These are phyloP conservation scores for Lerema accius DNA, from an alignment of 1,140 invertebrate species.

Conservation along the genomic window DNA sequence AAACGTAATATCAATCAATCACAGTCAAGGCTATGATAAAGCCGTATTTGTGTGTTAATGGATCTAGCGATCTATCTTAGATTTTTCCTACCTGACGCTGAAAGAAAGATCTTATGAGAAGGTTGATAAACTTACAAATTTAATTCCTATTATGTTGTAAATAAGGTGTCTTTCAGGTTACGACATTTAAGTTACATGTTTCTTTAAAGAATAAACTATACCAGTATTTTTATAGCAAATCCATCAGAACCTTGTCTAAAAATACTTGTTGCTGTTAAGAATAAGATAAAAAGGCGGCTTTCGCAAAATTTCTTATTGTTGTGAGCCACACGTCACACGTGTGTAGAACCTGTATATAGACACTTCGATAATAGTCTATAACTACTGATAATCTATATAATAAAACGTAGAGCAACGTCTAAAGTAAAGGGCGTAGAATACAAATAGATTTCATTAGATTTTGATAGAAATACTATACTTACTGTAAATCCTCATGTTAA, in stretches of 20 bases:
- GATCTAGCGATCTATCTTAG: slow-evolving; percentile 2
- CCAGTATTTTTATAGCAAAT: neutral
- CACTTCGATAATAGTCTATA: no score
- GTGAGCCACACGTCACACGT: no score
- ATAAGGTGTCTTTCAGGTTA: neutral
- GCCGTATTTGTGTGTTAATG: slow-evolving; percentile 3
- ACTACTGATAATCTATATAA: no score
- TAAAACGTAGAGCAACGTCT: no score
- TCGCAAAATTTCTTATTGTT: neutral
- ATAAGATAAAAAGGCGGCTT: neutral
- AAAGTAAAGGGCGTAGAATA: no score
- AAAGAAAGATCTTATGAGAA: neutral
- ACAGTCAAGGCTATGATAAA: slow-evolving; percentile 12
- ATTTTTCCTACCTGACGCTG: neutral
- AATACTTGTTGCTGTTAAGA: neutral
- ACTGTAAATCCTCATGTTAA: no score
- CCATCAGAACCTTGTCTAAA: neutral
- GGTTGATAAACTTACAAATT: neutral
- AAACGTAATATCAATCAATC: slow-evolving; percentile 10
- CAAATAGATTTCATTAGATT: no score
- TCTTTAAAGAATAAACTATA: neutral
- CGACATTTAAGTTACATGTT: neutral
- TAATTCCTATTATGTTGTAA: neutral
- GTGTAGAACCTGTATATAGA: no score
- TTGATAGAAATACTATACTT: no score